Percentiles rank a stretch among this genome's conserved stretches.
These are phyloP conservation scores for Pollenia angustigena DNA, from an alignment of 2,888 invertebrate genomes.

Conservation along the genomic window DNA sequence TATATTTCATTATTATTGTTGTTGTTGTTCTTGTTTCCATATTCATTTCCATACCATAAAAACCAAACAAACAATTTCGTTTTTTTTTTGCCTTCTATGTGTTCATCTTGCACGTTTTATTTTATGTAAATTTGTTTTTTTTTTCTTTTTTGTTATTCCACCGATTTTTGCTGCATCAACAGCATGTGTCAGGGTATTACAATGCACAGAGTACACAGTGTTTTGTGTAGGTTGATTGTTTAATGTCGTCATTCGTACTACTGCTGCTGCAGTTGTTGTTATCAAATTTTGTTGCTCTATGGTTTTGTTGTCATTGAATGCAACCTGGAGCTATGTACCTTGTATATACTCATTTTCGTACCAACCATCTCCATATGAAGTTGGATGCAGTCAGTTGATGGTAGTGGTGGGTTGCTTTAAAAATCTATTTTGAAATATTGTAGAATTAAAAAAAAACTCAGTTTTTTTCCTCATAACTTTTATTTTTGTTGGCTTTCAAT, in stretches of 20 bases:
- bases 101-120: slow-evolving; percentile 48
- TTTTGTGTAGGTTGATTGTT: slow-evolving; percentile 50
- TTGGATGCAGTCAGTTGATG: slow-evolving; percentile 21
- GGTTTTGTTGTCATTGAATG: slow-evolving; percentile 30
- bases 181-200: slow-evolving; percentile 23
- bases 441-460: slow-evolving; percentile 3
- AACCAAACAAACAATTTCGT: slow-evolving; percentile 44
- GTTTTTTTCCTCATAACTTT: slow-evolving; percentile 24
- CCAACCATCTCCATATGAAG: neutral
- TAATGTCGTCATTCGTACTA: slow-evolving; percentile 57
- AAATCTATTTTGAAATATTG: slow-evolving; percentile 22
- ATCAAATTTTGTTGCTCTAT: slow-evolving; percentile 29
- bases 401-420: slow-evolving; percentile 39
- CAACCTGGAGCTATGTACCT: slow-evolving; percentile 28
- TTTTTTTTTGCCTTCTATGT: neutral
- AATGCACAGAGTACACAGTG: neutral
- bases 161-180: slow-evolving; percentile 52
- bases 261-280: slow-evolving; percentile 24
- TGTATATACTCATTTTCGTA: neutral
- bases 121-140: slow-evolving; percentile 53
- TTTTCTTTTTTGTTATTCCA: slow-evolving; percentile 27
- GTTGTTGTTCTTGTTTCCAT: slow-evolving; percentile 48
- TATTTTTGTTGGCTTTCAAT: neutral
- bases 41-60: slow-evolving; percentile 60
- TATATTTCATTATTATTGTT: slow-evolving; percentile 4